These are phyloP conservation scores for Baronia brevicornis DNA, from an alignment of 2,888 invertebrate genomes.

Conservation along the genomic window DNA sequence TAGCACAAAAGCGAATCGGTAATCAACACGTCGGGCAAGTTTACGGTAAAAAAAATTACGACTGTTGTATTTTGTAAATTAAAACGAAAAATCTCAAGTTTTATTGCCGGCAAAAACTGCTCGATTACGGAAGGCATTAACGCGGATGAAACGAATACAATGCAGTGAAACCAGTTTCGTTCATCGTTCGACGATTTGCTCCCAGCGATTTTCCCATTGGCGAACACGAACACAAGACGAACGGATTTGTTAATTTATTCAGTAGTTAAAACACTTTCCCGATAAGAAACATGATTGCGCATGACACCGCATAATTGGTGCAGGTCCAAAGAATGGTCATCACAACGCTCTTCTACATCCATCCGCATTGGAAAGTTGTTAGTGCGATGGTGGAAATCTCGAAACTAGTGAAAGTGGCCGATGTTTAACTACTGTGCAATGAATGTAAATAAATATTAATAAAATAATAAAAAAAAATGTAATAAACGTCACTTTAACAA, in stretches of 20 bases:
- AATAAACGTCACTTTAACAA: conserved; percentile 22
- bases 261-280: conserved; percentile 40
- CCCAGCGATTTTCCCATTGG: too few species aligned
- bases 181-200: conserved; percentile 4
- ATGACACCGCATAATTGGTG: conserved; percentile 44
- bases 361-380: conserved; percentile 65
- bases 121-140: too few species aligned
- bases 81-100: too few species aligned
- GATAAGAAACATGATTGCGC: conserved; percentile 47
- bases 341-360: conserved; percentile 34
- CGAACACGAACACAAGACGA: too few species aligned
- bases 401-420: conserved; percentile 37
- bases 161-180: conserved; percentile 3
- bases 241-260: conserved; percentile 1
- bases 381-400: conserved; percentile 58
- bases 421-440: conserved; percentile 24
- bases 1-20: too few species aligned
- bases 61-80: too few species aligned
- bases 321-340: conserved; percentile 36
- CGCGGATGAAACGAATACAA: background rate
- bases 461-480: too few species aligned
- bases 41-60: too few species aligned
- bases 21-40: too few species aligned
- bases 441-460: conserved; percentile 21
- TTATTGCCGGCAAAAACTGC: too few species aligned